Conservation (phyloP, 2,113 vertebrate genomes). For the Neotragus moschatus region DNA sequence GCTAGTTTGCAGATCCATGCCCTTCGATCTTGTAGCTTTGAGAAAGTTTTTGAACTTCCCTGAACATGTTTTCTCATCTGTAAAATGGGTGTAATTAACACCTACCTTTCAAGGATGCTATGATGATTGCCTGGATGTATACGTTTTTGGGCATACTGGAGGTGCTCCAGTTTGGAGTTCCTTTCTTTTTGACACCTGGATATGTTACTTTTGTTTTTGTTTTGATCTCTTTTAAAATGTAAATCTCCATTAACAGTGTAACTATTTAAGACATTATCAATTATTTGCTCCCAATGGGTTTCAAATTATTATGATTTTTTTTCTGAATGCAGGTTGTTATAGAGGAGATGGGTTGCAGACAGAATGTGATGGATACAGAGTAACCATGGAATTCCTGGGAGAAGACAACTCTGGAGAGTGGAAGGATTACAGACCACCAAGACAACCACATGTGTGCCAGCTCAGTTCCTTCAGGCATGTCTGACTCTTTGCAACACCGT, state of each 20-base stretch:
- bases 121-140: background rate
- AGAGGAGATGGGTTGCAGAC: background rate
- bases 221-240: background rate
- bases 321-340: background rate
- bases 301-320: background rate
- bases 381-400: background rate
- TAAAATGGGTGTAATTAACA: background rate
- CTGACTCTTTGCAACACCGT: background rate
- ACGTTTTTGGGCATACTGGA: background rate
- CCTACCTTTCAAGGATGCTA: background rate
- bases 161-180: background rate
- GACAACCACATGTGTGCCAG: background rate
- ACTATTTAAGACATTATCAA: background rate
- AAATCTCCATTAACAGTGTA: background rate
- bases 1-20: background rate
- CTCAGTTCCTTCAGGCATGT: background rate
- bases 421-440: background rate
- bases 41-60: background rate
- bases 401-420: background rate
- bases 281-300: background rate
- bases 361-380: background rate
- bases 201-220: background rate
- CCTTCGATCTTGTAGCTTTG: background rate
- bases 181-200: background rate
- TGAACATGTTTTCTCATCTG: background rate